Percentiles rank a stretch among this genome's conserved stretches.
These are phyloP conservation scores for Aplidium turbinatum DNA, from an alignment of 23 tunicate genomes.

Conservation along the genomic window DNA sequence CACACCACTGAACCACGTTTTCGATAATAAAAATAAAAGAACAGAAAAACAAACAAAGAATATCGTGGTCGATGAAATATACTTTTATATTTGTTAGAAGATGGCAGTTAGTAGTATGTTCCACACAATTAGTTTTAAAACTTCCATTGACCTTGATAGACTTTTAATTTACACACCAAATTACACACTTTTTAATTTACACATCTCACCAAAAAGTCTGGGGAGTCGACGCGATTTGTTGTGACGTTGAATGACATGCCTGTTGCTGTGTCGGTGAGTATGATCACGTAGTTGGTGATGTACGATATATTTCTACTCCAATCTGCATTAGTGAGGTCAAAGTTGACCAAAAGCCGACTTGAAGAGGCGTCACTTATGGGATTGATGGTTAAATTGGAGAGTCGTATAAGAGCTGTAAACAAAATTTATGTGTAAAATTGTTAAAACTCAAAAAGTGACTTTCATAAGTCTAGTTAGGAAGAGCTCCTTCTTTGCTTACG, in stretches of 20 bases:
- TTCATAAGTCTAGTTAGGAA: background rate
- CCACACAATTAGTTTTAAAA: no score
- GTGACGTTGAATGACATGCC: background rate
- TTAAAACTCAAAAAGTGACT: background rate
- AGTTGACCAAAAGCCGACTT: slow-evolving; percentile 3
- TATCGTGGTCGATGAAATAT: no score
- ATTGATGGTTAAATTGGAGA: background rate
- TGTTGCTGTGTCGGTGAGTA: background rate
- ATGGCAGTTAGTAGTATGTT: no score
- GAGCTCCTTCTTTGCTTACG: no score
- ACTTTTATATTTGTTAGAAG: no score
- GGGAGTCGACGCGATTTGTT: slow-evolving; percentile 2
- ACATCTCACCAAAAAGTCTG: slow-evolving; percentile 3
- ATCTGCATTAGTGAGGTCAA: background rate
- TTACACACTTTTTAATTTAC: background rate
- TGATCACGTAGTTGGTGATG: slow-evolving; percentile 15
- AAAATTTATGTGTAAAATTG: background rate
- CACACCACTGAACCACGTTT: no score
- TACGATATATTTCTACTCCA: slow-evolving; percentile 21
- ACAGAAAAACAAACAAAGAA: no score
- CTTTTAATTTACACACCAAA: background rate
- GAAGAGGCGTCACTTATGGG: background rate
- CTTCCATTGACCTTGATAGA: background rate
- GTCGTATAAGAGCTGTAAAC: slow-evolving; percentile 6
- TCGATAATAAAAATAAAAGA: no score